Evolutionary conservation across 2,113 vertebrate genomes (phyloP).

Genomic region (Petrocephalus zakoni): DNA sequence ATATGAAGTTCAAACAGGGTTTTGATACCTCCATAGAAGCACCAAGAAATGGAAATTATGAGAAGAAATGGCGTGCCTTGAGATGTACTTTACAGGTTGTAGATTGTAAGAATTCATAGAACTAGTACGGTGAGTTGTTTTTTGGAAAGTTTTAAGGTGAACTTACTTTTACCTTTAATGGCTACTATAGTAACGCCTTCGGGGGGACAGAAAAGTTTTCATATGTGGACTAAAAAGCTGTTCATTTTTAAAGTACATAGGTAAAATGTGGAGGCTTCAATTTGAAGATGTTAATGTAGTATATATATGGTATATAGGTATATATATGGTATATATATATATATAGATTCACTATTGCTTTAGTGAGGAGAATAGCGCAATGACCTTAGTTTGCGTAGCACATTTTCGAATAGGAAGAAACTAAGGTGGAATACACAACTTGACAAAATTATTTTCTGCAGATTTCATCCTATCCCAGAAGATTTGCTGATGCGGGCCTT

Average conservation of each 20-base stretch:
- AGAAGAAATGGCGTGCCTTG: neutral
- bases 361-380: neutral
- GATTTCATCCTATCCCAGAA: slow-evolving; percentile 76
- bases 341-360: neutral
- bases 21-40: neutral
- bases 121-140: slow-evolving; percentile 16
- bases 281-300: neutral
- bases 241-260: neutral
- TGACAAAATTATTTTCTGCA: slow-evolving; percentile 40
- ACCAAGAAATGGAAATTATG: neutral
- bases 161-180: neutral
- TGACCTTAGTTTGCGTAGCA: neutral
- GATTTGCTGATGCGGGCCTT: slow-evolving; percentile 81
- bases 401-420: neutral
- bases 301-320: too few species aligned
- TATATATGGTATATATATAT: neutral
- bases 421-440: neutral
- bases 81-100: neutral
- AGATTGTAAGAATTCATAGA: slow-evolving; percentile 12
- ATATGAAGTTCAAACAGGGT: neutral
- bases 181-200: neutral
- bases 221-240: neutral
- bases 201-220: neutral
- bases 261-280: neutral
- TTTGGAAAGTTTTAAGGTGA: neutral